Base-by-base conservation (phyloP, 64 coral and sea anemone species). In the Exaiptasia diaphana region DNA sequence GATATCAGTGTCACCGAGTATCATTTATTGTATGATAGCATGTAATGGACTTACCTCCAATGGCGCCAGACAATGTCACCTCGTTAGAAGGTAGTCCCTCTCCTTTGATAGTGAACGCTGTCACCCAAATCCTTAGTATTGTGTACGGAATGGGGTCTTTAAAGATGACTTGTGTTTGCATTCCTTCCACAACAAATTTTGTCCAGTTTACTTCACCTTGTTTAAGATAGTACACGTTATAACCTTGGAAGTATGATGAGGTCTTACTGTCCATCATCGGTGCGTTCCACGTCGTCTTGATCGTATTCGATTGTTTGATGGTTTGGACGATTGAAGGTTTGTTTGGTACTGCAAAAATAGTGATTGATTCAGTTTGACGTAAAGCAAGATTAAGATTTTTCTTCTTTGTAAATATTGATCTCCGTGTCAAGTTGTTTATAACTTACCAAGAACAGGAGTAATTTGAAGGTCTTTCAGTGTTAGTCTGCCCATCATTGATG, bases 81-180 rank as follows among this genome's bases (percentile, higher is more conserved):
- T 35, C 26, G n/a, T 24, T 65, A 35, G 61, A 65, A 65, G 61
- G 61, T 12, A 65, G 32, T 15, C 61, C 61, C 38, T 65, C 61
- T 62, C 82, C 82, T 38, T 28, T 35, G 14, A 73, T 8, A 7
- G 82, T 85, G n/a, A 56, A 85, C 7, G 22, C 65, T 21, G 65
- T 64, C 10, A 85, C 82, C 61, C 61, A 65, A 35, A 65, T 6
- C n/a, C n/a, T n/a, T n/a, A n/a, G n/a, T n/a, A n/a, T n/a, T n/a
- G n/a, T n/a, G n/a, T n/a, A n/a, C n/a, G n/a, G n/a, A n/a, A n/a
- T n/a, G n/a, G n/a, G n/a, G n/a, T n/a, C n/a, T n/a, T n/a, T n/a
- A n/a, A n/a, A n/a, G n/a, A n/a, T n/a, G n/a, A n/a, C n/a, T n/a
- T n/a, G n/a, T n/a, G n/a, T n/a, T n/a, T n/a, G n/a, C n/a, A n/a